These are phyloP conservation scores for Heliconius ethilla DNA, from an alignment of 2,888 invertebrate species.

Conservation along the genomic window DNA sequence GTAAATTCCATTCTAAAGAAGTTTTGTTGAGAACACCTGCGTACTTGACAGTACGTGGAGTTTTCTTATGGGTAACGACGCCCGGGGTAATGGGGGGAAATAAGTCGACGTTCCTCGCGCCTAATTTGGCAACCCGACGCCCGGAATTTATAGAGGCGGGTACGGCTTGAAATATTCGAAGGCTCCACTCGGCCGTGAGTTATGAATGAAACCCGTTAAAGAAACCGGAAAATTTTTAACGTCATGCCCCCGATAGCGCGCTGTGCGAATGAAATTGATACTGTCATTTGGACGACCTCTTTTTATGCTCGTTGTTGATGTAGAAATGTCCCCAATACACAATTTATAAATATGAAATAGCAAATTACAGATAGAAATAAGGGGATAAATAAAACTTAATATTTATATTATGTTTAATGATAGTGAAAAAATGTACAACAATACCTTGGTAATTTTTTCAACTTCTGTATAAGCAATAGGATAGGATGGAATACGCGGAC, in stretches of 20 bases:
- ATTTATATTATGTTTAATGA: neutral
- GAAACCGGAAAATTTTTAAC: conserved; percentile 81
- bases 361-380: neutral
- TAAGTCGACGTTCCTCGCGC: conserved; percentile 78
- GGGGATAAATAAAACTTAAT: neutral
- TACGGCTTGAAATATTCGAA: conserved; percentile 80
- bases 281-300: conserved; percentile 29
- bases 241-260: conserved; percentile 56
- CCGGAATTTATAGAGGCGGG: conserved; percentile 79
- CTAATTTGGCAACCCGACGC: conserved; percentile 82
- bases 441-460: neutral
- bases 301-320: conserved; percentile 17
- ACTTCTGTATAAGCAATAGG: neutral
- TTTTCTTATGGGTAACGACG: conserved; percentile 56
- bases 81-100: conserved; percentile 71
- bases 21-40: conserved; percentile 67
- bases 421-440: neutral
- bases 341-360: neutral
- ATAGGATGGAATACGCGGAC: neutral
- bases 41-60: conserved; percentile 61
- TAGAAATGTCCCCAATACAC: neutral
- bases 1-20: conserved; percentile 52
- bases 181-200: conserved; percentile 80
- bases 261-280: conserved; percentile 48
- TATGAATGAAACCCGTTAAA: conserved; percentile 82